A percentile compares a stretch with the other conserved stretches of the same genome.
phyloP scores from a whole-genome alignment of 2,888 invertebrate species.

The Prostheceraeus crozeri region DNA sequence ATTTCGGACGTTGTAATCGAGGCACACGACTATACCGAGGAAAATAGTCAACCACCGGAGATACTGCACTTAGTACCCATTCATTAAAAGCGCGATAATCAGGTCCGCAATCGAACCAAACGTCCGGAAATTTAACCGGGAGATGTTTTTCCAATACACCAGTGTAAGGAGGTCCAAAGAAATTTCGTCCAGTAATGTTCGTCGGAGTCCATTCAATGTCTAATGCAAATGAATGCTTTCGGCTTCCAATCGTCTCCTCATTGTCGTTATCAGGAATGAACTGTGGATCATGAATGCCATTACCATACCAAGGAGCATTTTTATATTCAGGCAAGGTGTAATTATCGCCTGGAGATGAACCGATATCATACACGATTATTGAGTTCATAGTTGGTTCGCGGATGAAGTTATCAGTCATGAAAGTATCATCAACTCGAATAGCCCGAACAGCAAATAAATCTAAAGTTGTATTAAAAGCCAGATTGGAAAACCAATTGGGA shows the following conservation, averaged over 20 bases:
- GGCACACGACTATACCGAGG: too few species aligned
- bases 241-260: neutral
- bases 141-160: constrained; percentile 60
- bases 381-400: too few species aligned
- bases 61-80: constrained; percentile 88
- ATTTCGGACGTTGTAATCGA: too few species aligned
- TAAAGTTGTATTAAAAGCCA: constrained; percentile 83
- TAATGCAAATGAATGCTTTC: too few species aligned
- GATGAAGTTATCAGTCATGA: too few species aligned
- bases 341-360: constrained; percentile 71
- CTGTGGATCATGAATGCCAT: constrained; percentile 30
- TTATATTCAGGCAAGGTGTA: constrained; percentile 82
- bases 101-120: constrained; percentile 90
- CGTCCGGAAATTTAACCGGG: constrained; percentile 83
- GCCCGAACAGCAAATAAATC: constrained; percentile 87
- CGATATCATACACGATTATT: constrained; percentile 56
- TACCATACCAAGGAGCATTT: constrained; percentile 65
- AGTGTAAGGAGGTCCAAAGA: constrained; percentile 56
- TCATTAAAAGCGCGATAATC: too few species aligned
- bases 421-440: constrained; percentile 60
- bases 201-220: too few species aligned
- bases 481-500: constrained; percentile 83
- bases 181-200: too few species aligned
- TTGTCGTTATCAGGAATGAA: constrained; percentile 34
- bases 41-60: constrained; percentile 88